Conservation (phyloP, 2,888 invertebrate species). For the Saturnia pavonia region DNA sequence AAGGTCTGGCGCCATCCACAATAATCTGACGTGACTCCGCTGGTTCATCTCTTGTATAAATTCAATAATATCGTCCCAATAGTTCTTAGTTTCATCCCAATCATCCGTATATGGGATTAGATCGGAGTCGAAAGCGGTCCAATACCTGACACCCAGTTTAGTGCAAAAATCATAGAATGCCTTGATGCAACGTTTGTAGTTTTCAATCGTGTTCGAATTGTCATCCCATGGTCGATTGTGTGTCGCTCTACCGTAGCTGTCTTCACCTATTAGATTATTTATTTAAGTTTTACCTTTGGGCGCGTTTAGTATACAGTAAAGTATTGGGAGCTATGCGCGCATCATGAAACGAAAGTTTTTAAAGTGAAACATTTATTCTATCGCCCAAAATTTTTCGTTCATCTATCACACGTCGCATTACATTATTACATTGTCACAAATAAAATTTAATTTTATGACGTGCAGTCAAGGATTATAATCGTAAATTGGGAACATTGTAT, state of each 20-base stretch:
- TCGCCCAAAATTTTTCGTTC: no score
- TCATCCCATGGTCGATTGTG: slow-evolving; percentile 81
- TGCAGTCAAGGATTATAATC: no score
- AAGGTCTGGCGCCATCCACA: slow-evolving; percentile 85
- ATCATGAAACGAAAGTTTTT: no score
- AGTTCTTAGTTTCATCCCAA: slow-evolving; percentile 77
- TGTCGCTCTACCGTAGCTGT: slow-evolving; percentile 69
- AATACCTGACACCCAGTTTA: slow-evolving; percentile 83
- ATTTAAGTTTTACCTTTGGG: no score
- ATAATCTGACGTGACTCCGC: slow-evolving; percentile 78
- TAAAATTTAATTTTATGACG: no score
- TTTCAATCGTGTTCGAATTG: slow-evolving; percentile 77
- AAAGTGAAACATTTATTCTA: no score
- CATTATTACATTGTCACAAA: no score
- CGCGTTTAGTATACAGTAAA: no score
- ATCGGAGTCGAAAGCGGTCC: slow-evolving; percentile 85
- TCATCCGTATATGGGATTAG: slow-evolving; percentile 79
- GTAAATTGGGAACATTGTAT: no score
- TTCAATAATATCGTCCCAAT: slow-evolving; percentile 82
- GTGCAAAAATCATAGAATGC: slow-evolving; percentile 84
- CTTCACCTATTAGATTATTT: slow-evolving; percentile 47
- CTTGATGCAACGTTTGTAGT: slow-evolving; percentile 81
- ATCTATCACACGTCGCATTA: no score
- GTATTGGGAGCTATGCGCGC: no score
- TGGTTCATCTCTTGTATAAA: slow-evolving; percentile 79